phyloP scores from a whole-genome alignment of 1,140 invertebrate species.

The Drosophila jambulina region DNA sequence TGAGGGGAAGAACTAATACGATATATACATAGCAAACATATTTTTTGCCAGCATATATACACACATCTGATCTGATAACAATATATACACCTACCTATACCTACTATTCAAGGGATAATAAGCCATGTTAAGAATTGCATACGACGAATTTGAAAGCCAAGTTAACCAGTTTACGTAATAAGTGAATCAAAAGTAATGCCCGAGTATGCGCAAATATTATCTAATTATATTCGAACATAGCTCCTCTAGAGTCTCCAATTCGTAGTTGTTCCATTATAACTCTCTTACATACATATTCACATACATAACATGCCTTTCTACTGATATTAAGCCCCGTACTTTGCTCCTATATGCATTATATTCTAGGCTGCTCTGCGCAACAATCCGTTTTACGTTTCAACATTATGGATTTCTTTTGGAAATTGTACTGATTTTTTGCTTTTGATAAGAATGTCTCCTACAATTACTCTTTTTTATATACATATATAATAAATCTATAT shows the following conservation, averaged over 20 bases:
- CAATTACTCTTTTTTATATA: conserved; percentile 38
- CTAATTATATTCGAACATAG: conserved; percentile 40
- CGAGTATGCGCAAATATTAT: conserved; percentile 32
- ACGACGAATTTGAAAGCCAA: conserved; percentile 73
- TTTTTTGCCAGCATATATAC: conserved; percentile 74
- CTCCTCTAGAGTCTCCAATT: conserved; percentile 34
- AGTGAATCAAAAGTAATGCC: conserved; percentile 16
- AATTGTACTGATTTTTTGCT: conserved; percentile 71
- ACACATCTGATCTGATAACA: conserved; percentile 49
- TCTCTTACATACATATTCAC: conserved; percentile 10
- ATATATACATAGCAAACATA: conserved; percentile 49
- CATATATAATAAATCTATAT: conserved; percentile 32
- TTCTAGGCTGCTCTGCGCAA: conserved; percentile 47
- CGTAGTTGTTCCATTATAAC: conserved; percentile 47
- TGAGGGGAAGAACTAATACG: conserved; percentile 19
- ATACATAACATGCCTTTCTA: conserved; percentile 29
- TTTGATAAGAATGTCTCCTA: conserved; percentile 36
- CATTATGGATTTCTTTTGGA: conserved; percentile 42
- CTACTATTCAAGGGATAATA: conserved; percentile 36
- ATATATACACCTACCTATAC: conserved; percentile 37
- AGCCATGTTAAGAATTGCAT: conserved; percentile 54
- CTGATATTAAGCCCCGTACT: conserved; percentile 38
- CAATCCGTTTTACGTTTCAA: conserved; percentile 52
- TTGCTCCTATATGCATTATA: conserved; percentile 26
- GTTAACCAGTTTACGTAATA: conserved; percentile 59